Percentiles rank a stretch among this genome's conserved stretches.
Conservation (phyloP, 53 echinoderm and acorn worm species). For the Astropecten irregularis region DNA sequence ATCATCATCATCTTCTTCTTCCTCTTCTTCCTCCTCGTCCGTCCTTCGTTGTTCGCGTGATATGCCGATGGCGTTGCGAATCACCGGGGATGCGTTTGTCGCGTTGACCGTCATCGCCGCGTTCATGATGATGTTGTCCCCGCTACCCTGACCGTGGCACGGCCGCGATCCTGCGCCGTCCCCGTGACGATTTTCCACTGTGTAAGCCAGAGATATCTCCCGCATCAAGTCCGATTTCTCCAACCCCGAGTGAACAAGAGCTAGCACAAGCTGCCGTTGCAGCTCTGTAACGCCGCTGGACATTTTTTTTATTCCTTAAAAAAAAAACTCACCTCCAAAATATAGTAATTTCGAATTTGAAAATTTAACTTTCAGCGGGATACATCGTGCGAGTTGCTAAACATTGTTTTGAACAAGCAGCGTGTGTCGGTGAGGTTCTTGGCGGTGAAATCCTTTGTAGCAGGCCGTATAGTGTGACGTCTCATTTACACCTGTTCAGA, state of each 20-base stretch:
- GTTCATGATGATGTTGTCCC: neutral
- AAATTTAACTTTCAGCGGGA: neutral
- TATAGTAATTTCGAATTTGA: neutral
- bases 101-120: neutral
- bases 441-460: conserved; percentile 35
- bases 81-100: neutral
- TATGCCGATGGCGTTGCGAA: neutral
- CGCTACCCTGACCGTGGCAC: conserved; percentile 1
- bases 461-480: conserved; percentile 34
- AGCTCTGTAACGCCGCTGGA: conserved; percentile 79
- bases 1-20: neutral
- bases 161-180: conserved; percentile 13
- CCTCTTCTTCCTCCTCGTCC: neutral
- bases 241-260: conserved; percentile 74
- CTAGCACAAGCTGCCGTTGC: conserved; percentile 77
- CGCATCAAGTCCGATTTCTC: conserved; percentile 71
- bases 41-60: neutral
- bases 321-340: neutral
- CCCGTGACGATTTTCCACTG: neutral
- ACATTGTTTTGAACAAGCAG: conserved; percentile 4
- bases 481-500: conserved; percentile 35
- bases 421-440: neutral
- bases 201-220: conserved; percentile 56
- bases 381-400: neutral
- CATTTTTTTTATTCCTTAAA: conserved; percentile 47